phyloP scores from a whole-genome alignment of 1,140 invertebrate genomes.

The Phymastichus coffea region DNA sequence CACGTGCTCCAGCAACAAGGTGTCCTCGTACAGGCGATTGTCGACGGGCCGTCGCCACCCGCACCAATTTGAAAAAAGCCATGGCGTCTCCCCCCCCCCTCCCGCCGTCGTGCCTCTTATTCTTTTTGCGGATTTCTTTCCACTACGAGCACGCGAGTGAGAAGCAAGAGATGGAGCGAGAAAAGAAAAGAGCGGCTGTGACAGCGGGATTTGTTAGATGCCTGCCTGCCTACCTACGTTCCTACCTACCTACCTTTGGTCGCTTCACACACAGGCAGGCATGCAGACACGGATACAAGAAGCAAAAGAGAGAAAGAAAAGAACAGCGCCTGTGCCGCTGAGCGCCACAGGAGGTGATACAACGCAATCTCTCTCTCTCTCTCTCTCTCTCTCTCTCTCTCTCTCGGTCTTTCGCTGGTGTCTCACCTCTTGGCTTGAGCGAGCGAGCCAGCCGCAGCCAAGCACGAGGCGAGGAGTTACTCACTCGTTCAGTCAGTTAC shows the following conservation, averaged over 20 bases:
- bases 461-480: conserved; percentile 39
- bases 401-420: not conserved
- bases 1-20: no score
- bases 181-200: not conserved
- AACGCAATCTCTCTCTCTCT: conserved; percentile 15
- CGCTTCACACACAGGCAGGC: conserved; percentile 36
- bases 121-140: no score
- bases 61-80: no score
- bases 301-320: no score
- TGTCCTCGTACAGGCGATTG: no score
- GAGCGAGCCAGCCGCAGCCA: conserved; percentile 22
- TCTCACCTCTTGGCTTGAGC: conserved; percentile 23
- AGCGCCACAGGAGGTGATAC: conserved; percentile 24
- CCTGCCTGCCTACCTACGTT: conserved; percentile 36
- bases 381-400: conserved; percentile 6
- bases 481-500: conserved; percentile 50
- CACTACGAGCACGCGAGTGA: no score
- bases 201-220: conserved; percentile 32
- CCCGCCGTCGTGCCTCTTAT: no score
- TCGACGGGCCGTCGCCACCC: no score
- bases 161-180: not conserved
- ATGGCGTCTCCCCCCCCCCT: no score
- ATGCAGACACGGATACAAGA: no score
- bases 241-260: conserved; percentile 31
- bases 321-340: conserved; percentile 2